Evolutionary conservation across 1,140 invertebrate species (phyloP).

Genomic region (Zaprionus lachaisei): DNA sequence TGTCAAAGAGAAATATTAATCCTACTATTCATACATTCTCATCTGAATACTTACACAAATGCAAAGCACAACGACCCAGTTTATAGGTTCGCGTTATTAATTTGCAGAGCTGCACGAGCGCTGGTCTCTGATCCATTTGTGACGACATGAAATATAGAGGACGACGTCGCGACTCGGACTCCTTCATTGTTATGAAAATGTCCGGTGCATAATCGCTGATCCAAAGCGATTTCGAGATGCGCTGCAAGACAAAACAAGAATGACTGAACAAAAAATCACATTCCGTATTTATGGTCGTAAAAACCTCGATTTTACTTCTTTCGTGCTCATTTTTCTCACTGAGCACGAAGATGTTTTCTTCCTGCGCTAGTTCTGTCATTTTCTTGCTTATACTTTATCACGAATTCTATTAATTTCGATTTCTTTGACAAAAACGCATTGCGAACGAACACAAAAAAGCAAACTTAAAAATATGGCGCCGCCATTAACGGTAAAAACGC

Average conservation of each 20-base stretch:
- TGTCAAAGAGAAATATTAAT: constrained; percentile 7
- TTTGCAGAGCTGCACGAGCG: constrained; percentile 45
- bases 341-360: constrained; percentile 39
- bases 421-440: constrained; percentile 12
- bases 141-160: constrained; percentile 44
- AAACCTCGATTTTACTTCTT: constrained; percentile 44
- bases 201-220: constrained; percentile 58
- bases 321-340: constrained; percentile 16
- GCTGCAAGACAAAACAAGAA: constrained; percentile 28
- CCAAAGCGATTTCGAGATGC: constrained; percentile 56
- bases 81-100: constrained; percentile 17
- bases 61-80: constrained; percentile 52
- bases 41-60: constrained; percentile 46
- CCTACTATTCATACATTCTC: background rate
- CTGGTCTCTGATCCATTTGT: constrained; percentile 41
- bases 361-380: constrained; percentile 37
- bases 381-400: background rate
- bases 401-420: background rate
- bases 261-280: background rate
- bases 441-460: constrained; percentile 12
- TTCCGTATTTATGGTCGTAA: background rate
- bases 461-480: constrained; percentile 32
- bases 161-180: constrained; percentile 51
- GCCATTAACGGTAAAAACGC: constrained; percentile 33
- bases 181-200: constrained; percentile 59